These are phyloP conservation scores for Pinna nobilis DNA, from an alignment of 1,140 invertebrate species.

Conservation along the genomic window DNA sequence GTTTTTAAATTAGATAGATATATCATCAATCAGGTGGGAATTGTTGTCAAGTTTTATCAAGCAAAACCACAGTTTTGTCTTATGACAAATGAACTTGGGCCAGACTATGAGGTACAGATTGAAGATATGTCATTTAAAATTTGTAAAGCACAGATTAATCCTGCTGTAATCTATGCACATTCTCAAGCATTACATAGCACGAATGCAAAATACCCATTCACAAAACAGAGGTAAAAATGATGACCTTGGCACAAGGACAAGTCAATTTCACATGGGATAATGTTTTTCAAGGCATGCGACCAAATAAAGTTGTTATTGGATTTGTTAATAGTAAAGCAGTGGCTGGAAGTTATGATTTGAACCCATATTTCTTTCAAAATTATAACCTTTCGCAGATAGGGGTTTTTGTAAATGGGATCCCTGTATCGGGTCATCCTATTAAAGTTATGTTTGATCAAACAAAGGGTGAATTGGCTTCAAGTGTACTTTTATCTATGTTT, in stretches of 20 bases:
- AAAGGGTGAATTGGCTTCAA: neutral
- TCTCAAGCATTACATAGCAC: slow-evolving; percentile 16
- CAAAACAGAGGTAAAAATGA: slow-evolving; percentile 20
- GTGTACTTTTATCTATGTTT: slow-evolving; percentile 21
- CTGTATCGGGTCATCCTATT: slow-evolving; percentile 14
- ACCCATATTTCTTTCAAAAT: slow-evolving; percentile 38
- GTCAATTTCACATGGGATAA: slow-evolving; percentile 32
- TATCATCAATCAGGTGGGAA: slow-evolving; percentile 37
- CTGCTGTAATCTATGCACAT: slow-evolving; percentile 28
- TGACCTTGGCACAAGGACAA: slow-evolving; percentile 26
- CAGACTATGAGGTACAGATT: slow-evolving; percentile 22
- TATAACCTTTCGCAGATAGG: slow-evolving; percentile 29
- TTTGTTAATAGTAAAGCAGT: slow-evolving; percentile 26
- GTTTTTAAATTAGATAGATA: slow-evolving; percentile 36
- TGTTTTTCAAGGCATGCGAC: slow-evolving; percentile 37
- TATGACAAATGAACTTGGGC: slow-evolving; percentile 2
- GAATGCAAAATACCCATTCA: slow-evolving; percentile 37
- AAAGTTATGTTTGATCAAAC: slow-evolving; percentile 15
- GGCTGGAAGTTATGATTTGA: slow-evolving; percentile 13
- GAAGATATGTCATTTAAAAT: slow-evolving; percentile 37
- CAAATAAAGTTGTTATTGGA: slow-evolving; percentile 36
- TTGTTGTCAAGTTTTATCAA: slow-evolving; percentile 21
- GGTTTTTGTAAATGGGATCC: slow-evolving; percentile 24
- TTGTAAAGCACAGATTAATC: slow-evolving; percentile 42
- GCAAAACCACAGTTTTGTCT: slow-evolving; percentile 29